Base-by-base conservation (phyloP, 2,888 invertebrate species). In the Ophion slaviceki region DNA sequence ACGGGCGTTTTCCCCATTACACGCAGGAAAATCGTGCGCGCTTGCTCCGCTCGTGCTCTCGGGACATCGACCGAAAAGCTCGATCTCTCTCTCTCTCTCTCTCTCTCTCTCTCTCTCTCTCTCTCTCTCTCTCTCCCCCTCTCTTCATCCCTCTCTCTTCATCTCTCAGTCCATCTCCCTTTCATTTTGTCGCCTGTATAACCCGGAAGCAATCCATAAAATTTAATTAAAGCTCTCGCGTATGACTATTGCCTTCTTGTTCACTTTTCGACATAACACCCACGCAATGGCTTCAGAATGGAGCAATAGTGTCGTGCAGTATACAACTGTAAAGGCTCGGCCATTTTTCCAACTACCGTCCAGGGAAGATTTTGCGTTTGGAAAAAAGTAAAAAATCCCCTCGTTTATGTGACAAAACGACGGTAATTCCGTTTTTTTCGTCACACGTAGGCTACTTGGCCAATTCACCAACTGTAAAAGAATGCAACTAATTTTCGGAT, bases 211-310 rank as follows among this genome's bases (percentile, higher is more conserved):
- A 84, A 89, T 90, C 87, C 87, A 82, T 79, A 88, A 89, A 90
- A 90, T 89, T 90, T 89, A 89, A 90, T 90, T 89, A 89, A 90
- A 83, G 74, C 74, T 77, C 83, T 68, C 68, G 45, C 77, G 74
- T 80, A 79, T 57, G 85, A 76, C 86, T 86, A 84, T 75, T 72
- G 64, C 20, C 62, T 61, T 57, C 71, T 78, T 71, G 70, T 66
- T 59, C 53, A 72, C 68, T 53, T 77, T 80, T 82, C 76, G 66
- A 83, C 86, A 47, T 53, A 61, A 75, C 71, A 53, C 57, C 70
- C 78, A 53, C 1, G 53, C 53, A 53, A 53, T 53, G 53, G 17
- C 53, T 62, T 47, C 40, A 59, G 70, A n/a, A 83, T 83, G 64
- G 61, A 80, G 28, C 59, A 80, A 32, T 28, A 59, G 70, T 61